These are phyloP conservation scores for Henricia sp. DNA, from an alignment of 53 echinoderm and acorn worm species.

Conservation along the genomic window DNA sequence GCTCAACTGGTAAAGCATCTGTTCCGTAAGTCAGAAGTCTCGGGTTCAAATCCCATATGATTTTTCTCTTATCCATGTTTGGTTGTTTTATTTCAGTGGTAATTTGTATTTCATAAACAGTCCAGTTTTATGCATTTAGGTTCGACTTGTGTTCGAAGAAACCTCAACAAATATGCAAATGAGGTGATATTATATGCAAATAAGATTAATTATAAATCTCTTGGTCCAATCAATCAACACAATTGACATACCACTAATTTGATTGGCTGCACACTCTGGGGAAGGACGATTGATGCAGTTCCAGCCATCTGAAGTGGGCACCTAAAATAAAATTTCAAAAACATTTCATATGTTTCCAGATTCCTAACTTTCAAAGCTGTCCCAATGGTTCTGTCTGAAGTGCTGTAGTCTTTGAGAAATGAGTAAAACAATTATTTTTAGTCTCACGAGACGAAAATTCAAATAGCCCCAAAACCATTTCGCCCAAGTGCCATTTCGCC, in stretches of 20 bases:
- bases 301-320: conserved; percentile 62
- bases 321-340: not conserved
- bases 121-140: too few relatives aligned
- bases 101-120: not conserved
- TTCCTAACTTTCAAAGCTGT: not conserved
- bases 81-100: too few relatives aligned
- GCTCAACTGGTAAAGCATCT: too few relatives aligned
- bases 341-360: not conserved
- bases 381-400: not conserved
- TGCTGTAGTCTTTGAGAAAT: not conserved
- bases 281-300: conserved; percentile 71
- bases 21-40: too few relatives aligned
- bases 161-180: too few relatives aligned
- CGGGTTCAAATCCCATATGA: too few relatives aligned
- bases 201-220: too few relatives aligned
- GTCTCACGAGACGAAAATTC: not conserved
- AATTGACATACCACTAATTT: conserved; percentile 55
- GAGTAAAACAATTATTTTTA: not conserved
- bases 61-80: too few relatives aligned
- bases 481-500: too few relatives aligned
- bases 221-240: not conserved
- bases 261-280: conserved; percentile 34
- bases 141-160: too few relatives aligned
- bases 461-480: not conserved
- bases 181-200: too few relatives aligned